phyloP scores from a whole-genome alignment of 2,113 vertebrate genomes.

The Eira barbara region DNA sequence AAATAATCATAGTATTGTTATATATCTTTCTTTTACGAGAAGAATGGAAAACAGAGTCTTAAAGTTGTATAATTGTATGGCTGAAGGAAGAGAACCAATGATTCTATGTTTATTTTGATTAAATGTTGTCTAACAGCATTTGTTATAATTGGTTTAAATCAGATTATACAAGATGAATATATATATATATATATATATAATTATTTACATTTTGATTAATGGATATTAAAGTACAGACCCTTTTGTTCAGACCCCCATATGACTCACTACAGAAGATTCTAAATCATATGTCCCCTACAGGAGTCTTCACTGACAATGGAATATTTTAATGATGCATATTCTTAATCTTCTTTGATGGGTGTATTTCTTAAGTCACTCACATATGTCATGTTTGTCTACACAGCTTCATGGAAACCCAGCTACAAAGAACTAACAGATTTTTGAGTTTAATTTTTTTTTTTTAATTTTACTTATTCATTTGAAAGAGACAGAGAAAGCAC shows the following conservation, averaged over 20 bases:
- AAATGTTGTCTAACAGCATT: background rate
- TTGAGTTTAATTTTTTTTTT: background rate
- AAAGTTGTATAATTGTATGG: background rate
- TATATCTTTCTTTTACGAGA: background rate
- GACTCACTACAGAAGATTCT: background rate
- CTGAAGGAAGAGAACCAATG: background rate
- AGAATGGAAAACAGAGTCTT: background rate
- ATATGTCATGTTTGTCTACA: background rate
- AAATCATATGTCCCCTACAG: background rate
- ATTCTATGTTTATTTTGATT: background rate
- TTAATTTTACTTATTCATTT: no score
- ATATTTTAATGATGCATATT: background rate
- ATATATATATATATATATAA: background rate
- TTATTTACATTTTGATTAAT: constrained; percentile 1
- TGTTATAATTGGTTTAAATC: background rate
- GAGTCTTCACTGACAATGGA: background rate
- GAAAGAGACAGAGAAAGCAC: background rate
- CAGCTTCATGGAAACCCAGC: background rate
- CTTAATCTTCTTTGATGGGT: background rate
- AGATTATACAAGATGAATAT: background rate
- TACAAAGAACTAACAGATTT: background rate
- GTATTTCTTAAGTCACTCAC: background rate
- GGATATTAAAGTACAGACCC: background rate
- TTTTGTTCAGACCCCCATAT: background rate
- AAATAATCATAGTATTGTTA: background rate